Base-by-base conservation (phyloP, 30 jellyfish, hydroid and myxozoan genomes). In the Aurelia aurita region DNA sequence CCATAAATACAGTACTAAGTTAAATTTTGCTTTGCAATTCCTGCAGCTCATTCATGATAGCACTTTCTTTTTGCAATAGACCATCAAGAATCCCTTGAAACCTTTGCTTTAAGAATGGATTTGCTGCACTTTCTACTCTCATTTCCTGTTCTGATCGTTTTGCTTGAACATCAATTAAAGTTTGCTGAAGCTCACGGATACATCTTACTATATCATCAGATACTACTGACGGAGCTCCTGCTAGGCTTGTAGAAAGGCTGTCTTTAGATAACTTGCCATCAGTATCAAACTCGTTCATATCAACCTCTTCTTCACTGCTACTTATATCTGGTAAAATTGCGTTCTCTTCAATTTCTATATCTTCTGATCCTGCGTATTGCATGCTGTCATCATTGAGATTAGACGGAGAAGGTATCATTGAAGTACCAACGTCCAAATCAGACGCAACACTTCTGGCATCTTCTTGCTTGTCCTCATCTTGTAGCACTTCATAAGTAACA, bases 261-360 rank as follows among this genome's bases (percentile, higher is more conserved):
- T 60, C 88, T 29, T 80, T 72, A 13, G 91, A 72, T 14, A 80
- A 15, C 26, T 62, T 77, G 68, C 58, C 45, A n/a, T 35, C 60
- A 60, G 53, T 66, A 15, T 34, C 84, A 20, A 64, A 49, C 21
- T 83, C 89, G 16, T 63, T 72, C 77, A 67, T 73, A 69, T 84
- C 96, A 64, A 74, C 90, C 51, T 94, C 99, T 32, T 88, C 98
- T 65, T 93, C 99, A 61, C 99, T 94, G 68, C 99, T 94, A 65
- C 97, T 88, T 43, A 94, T 89, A 47, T 94, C 99, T 54, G 99
- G 99, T 57, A 94, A 71, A 26, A 94, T 94, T 4, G 96, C 96
- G 66, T 69, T 82, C 28, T 67, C 78, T 19, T 74, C 94, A 2
- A 72, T 97, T 19, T 79, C 97, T 18, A 84, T 58, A 18, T 34